A percentile compares a stretch with the other conserved stretches of the same genome.
Evolutionary conservation across 2,797 vertebrate species (phyloP).

Genomic region (Heliangelus exortis): DNA sequence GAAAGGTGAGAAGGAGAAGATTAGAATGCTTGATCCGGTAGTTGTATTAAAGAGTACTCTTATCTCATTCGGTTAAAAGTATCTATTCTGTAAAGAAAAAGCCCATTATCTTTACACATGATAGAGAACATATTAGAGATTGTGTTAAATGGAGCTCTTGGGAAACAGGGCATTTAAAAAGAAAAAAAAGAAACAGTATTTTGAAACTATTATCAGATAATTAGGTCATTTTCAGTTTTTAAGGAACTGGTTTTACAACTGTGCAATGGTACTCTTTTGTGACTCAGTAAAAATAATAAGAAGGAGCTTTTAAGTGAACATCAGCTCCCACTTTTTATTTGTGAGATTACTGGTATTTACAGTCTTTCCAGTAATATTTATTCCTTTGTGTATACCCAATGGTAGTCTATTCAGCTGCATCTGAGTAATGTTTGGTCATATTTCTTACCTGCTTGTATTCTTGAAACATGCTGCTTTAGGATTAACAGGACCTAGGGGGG

Average conservation of each 20-base stretch:
- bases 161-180: neutral
- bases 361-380: neutral
- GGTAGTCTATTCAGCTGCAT: neutral
- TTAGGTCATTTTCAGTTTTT: neutral
- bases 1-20: neutral
- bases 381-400: neutral
- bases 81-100: neutral
- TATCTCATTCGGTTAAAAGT: neutral
- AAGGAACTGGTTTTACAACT: neutral
- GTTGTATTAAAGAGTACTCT: neutral
- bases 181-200: neutral
- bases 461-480: neutral
- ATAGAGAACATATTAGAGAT: neutral
- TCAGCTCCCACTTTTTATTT: neutral
- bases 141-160: neutral
- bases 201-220: neutral
- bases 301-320: neutral
- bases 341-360: neutral
- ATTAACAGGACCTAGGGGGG: neutral
- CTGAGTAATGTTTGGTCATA: neutral
- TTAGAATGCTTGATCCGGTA: neutral
- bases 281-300: neutral
- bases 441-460: neutral
- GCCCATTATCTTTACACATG: fast-evolving
- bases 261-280: neutral